Percentiles rank a stretch among this genome's conserved stretches.
Evolutionary conservation across 1,140 invertebrate genomes (phyloP).

Genomic region (Whitmania pigra): DNA sequence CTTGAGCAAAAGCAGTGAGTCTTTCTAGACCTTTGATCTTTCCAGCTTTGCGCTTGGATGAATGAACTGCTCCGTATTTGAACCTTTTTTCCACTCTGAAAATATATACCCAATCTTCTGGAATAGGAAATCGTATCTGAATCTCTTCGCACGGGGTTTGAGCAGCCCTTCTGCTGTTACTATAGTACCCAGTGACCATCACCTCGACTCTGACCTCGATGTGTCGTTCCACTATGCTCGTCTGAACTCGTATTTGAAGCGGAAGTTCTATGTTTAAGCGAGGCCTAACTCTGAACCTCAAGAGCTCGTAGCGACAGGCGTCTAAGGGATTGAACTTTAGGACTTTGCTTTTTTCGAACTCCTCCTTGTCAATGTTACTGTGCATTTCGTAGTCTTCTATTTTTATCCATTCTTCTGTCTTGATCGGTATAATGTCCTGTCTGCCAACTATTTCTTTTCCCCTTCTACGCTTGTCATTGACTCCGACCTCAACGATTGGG

Average conservation of each 20-base stretch:
- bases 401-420: slow-evolving; percentile 97
- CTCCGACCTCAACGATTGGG: slow-evolving; percentile 84
- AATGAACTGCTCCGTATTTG: slow-evolving; percentile 95
- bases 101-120: slow-evolving; percentile 95
- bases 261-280: slow-evolving; percentile 92
- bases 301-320: slow-evolving; percentile 74
- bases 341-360: slow-evolving; percentile 75
- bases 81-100: slow-evolving; percentile 97
- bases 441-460: slow-evolving; percentile 96
- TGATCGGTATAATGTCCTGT: slow-evolving; percentile 96
- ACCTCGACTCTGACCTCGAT: slow-evolving; percentile 86
- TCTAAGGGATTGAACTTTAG: slow-evolving; percentile 96
- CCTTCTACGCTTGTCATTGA: slow-evolving; percentile 89
- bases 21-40: slow-evolving; percentile 48
- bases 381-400: slow-evolving; percentile 89
- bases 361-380: slow-evolving; percentile 75
- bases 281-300: slow-evolving; percentile 88
- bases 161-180: slow-evolving; percentile 79
- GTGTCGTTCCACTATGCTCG: slow-evolving; percentile 43
- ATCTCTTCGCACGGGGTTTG: slow-evolving; percentile 70
- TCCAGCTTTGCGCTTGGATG: slow-evolving; percentile 66
- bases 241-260: slow-evolving; percentile 63
- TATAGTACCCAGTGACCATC: slow-evolving; percentile 87
- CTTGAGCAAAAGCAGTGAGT: slow-evolving; percentile 55
- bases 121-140: slow-evolving; percentile 87